phyloP scores from a whole-genome alignment of 2,888 invertebrate genomes.

The Empis stercorea region DNA sequence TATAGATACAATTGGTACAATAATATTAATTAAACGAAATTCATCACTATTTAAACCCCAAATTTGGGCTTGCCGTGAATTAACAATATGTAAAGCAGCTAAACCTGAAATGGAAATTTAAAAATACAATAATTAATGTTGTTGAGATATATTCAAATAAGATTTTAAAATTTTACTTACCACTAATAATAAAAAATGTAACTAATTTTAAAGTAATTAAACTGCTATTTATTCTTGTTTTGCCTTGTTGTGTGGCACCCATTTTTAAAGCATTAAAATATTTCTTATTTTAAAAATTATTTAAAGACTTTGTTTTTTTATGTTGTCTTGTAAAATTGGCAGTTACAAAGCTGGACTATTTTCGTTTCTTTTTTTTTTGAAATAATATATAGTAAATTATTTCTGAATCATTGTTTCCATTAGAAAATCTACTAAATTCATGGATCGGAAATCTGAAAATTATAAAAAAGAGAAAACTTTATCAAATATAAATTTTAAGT shows the following conservation, averaged over 20 bases:
- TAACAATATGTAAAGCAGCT: constrained; percentile 69
- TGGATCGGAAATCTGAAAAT: too few species aligned
- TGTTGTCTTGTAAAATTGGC: too few species aligned
- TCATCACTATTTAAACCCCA: constrained; percentile 59
- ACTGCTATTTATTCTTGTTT: constrained; percentile 49
- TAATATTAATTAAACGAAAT: constrained; percentile 61
- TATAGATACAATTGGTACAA: constrained; percentile 66
- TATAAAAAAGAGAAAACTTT: too few species aligned
- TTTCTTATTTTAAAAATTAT: background rate
- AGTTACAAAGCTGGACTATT: too few species aligned
- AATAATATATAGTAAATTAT: too few species aligned
- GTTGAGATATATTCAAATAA: too few species aligned
- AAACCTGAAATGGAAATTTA: constrained; percentile 57
- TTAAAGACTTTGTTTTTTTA: background rate
- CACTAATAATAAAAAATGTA: constrained; percentile 68
- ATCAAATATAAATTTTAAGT: too few species aligned
- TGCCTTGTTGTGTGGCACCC: constrained; percentile 25
- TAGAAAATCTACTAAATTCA: too few species aligned
- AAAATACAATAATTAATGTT: background rate
- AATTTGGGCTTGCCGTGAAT: constrained; percentile 45
- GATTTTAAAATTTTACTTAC: too few species aligned
- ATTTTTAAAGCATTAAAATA: constrained; percentile 15
- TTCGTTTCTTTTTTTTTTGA: too few species aligned
- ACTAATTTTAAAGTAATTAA: constrained; percentile 67
- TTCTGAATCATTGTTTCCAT: too few species aligned